Evolutionary conservation across 1,140 invertebrate species (phyloP).

Genomic region (Sweltsa coloradensis): DNA sequence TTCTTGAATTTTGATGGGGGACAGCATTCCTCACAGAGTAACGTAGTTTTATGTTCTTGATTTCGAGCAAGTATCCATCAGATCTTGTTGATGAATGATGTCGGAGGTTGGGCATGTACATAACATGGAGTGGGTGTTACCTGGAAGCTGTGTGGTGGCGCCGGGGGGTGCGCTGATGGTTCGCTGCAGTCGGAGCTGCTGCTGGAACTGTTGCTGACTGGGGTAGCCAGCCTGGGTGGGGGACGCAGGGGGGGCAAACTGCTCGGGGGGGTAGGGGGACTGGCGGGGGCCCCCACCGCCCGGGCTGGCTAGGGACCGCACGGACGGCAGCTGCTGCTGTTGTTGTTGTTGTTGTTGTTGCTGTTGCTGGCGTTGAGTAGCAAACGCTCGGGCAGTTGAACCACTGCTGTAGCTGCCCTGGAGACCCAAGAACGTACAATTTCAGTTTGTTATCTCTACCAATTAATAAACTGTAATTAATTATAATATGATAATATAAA

Average conservation of each 20-base stretch:
- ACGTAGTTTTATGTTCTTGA: too few relatives aligned
- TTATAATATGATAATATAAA: too few relatives aligned
- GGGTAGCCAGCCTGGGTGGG: conserved; percentile 33
- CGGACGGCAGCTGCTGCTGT: conserved; percentile 19
- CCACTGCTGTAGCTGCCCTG: too few relatives aligned
- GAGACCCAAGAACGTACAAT: too few relatives aligned
- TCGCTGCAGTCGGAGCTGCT: conserved; percentile 45
- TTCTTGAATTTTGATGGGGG: too few relatives aligned
- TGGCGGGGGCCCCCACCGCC: conserved; percentile 31
- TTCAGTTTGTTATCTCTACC: too few relatives aligned
- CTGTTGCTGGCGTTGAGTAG: conserved; percentile 22
- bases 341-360: conserved; percentile 10
- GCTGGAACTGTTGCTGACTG: conserved; percentile 35
- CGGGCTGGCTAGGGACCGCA: conserved; percentile 19
- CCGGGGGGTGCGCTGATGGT: conserved; percentile 47
- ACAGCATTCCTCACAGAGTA: too few relatives aligned
- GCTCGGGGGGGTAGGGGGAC: conserved; percentile 40
- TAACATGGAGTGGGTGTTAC: too few relatives aligned
- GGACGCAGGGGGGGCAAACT: conserved; percentile 35
- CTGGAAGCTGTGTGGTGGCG: conserved; percentile 52
- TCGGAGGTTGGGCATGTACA: too few relatives aligned
- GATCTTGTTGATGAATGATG: too few relatives aligned
- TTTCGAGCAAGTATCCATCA: too few relatives aligned
- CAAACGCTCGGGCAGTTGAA: conserved; percentile 20
- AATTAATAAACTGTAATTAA: too few relatives aligned